Conservation (phyloP, 2,888 invertebrate genomes). For the Drosophila peninsularis region DNA sequence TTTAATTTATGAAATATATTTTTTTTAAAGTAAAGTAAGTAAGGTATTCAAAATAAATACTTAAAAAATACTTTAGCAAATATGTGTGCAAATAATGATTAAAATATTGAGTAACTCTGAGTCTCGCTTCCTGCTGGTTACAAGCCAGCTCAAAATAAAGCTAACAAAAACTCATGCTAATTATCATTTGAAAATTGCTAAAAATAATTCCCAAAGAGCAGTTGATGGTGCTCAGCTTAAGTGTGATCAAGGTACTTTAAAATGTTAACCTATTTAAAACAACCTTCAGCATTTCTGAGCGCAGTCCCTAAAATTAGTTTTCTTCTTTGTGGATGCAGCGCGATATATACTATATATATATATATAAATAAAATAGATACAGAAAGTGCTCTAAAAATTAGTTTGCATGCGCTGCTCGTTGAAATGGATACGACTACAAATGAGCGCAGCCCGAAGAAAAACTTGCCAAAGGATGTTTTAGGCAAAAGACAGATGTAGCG, state of each 20-base stretch:
- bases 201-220: no score
- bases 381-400: conserved; percentile 66
- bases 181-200: neutral
- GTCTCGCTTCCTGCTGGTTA: no score
- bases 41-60: no score
- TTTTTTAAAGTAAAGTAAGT: no score
- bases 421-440: conserved; percentile 74
- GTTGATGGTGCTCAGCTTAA: no score
- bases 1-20: no score
- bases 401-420: conserved; percentile 65
- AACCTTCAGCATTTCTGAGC: neutral
- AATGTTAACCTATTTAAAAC: conserved; percentile 4
- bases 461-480: conserved; percentile 59
- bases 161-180: neutral
- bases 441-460: conserved; percentile 48
- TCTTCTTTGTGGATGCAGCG: conserved; percentile 6
- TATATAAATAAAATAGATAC: conserved; percentile 50
- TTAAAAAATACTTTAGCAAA: no score
- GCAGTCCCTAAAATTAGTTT: neutral
- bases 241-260: neutral
- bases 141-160: neutral
- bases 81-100: no score
- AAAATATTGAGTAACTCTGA: no score
- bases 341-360: neutral
- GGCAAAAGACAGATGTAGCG: conserved; percentile 23